Evolutionary conservation across 2,113 vertebrate genomes (phyloP).

Genomic region (Gymnocephalus cernua): DNA sequence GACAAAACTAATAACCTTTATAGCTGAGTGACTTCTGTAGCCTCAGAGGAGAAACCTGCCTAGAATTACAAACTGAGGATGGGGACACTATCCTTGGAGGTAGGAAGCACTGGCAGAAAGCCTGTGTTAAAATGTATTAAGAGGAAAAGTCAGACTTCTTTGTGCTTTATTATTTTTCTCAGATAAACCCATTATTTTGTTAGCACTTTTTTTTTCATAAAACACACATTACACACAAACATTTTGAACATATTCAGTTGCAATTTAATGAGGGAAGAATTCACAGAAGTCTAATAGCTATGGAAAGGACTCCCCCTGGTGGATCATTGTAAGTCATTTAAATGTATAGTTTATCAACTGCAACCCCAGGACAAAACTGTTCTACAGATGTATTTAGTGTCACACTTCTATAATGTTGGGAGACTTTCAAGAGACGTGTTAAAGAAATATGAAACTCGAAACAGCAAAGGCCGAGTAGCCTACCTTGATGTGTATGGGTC

Average conservation of each 20-base stretch:
- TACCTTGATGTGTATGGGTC: neutral
- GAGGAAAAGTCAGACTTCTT: neutral
- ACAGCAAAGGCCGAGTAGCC: too few species aligned
- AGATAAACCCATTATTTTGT: neutral
- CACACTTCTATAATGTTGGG: neutral
- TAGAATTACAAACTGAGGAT: neutral
- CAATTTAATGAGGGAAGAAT: neutral
- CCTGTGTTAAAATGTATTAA: neutral
- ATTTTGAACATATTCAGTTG: neutral
- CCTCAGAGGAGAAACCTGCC: constrained; percentile 11
- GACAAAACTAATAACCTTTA: constrained; percentile 4
- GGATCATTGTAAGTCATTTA: neutral
- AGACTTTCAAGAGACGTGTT: neutral
- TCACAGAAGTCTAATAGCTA: neutral
- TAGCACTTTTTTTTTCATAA: neutral
- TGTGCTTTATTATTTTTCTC: neutral
- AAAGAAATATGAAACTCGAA: neutral
- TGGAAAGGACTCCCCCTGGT: constrained; percentile 16
- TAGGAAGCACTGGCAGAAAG: constrained; percentile 4
- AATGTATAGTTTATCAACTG: neutral
- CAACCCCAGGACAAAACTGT: too few species aligned
- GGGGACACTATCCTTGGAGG: neutral
- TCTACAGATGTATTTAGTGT: neutral
- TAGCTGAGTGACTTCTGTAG: constrained; percentile 10
- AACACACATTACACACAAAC: neutral